A percentile compares a stretch with the other conserved stretches of the same genome.
Conservation (phyloP, 2,888 invertebrate species). For the Girardia tigrina region DNA sequence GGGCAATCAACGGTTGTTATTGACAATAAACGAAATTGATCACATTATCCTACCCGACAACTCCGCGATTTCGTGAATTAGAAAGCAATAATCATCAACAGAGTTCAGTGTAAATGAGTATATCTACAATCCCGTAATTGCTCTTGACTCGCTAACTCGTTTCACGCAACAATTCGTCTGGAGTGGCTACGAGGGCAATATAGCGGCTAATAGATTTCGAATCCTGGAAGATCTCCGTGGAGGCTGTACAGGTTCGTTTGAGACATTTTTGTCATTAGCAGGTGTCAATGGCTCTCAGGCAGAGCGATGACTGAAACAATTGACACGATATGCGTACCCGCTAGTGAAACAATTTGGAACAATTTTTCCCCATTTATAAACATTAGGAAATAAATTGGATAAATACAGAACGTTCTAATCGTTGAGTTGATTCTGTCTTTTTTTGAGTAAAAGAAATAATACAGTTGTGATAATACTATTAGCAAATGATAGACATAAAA, state of each 20-base stretch:
- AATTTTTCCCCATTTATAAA: too few species aligned
- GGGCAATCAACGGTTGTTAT: slow-evolving; percentile 18
- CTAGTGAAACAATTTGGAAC: neutral
- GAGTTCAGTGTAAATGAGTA: slow-evolving; percentile 23
- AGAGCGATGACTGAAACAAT: slow-evolving; percentile 2
- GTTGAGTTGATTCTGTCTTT: too few species aligned
- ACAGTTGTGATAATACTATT: too few species aligned
- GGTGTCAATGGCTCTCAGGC: slow-evolving; percentile 18
- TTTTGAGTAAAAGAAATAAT: too few species aligned
- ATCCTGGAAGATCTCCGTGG: neutral
- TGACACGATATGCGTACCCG: slow-evolving; percentile 20
- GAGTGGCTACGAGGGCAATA: neutral
- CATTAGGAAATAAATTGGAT: too few species aligned
- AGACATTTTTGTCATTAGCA: slow-evolving; percentile 23
- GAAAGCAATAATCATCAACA: slow-evolving; percentile 17
- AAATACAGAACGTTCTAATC: too few species aligned
- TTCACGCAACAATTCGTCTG: slow-evolving; percentile 23
- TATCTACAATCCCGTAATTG: slow-evolving; percentile 20
- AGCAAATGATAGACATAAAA: too few species aligned
- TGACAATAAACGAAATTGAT: slow-evolving; percentile 12
- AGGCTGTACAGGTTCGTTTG: neutral
- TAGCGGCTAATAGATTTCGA: neutral
- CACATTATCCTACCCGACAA: slow-evolving; percentile 23
- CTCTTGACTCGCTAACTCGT: neutral
- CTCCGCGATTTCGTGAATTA: neutral